Conservation (phyloP, 2,797 vertebrate genomes). For the Petrocephalus schoutedeni region DNA sequence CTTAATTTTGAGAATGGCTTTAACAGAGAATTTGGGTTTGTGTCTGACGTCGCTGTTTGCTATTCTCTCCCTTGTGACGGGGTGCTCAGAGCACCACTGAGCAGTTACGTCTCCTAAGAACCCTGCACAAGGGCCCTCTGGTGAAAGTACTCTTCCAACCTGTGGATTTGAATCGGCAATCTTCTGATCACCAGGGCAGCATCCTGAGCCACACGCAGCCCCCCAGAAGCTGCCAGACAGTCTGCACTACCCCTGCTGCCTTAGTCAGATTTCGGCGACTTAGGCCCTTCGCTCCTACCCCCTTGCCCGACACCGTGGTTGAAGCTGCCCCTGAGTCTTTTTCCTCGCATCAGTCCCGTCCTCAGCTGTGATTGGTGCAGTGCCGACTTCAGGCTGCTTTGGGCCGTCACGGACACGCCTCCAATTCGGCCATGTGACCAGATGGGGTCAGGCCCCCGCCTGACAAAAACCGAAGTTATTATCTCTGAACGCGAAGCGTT, state of each 20-base stretch:
- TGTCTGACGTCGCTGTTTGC: not conserved
- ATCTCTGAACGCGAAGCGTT: not conserved
- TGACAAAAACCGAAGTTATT: not conserved
- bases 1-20: constrained; percentile 42
- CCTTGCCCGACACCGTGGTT: not conserved
- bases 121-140: not conserved
- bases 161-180: not conserved
- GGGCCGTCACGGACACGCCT: not conserved
- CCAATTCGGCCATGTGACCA: not conserved
- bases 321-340: not conserved
- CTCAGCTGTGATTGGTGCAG: not conserved
- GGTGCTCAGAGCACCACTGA: not conserved
- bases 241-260: not conserved
- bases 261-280: not conserved
- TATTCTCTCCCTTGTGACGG: not conserved
- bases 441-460: not conserved
- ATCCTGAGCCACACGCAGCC: too few relatives aligned
- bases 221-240: not conserved
- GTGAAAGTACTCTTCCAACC: not conserved
- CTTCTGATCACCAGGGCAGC: not conserved
- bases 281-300: not conserved
- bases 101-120: not conserved
- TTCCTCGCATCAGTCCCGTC: not conserved
- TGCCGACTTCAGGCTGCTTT: not conserved
- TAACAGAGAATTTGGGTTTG: constrained; percentile 31